phyloP scores from a whole-genome alignment of 1,140 invertebrate species.

The Aphis gossypii region DNA sequence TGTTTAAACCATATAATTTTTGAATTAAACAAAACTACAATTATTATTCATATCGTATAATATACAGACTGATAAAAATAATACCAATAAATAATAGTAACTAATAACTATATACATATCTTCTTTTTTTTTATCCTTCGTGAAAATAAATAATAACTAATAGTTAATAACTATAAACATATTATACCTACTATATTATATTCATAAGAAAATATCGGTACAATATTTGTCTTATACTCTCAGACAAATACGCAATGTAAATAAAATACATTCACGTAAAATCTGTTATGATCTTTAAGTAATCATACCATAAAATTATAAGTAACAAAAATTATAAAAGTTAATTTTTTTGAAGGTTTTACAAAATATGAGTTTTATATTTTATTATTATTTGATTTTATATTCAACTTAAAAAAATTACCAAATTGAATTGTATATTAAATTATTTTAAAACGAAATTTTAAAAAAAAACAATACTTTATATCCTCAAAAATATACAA shows the following conservation, averaged over 20 bases:
- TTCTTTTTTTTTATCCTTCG: background rate
- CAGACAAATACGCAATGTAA: background rate
- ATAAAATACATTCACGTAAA: background rate
- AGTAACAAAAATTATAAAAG: background rate
- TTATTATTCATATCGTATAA: background rate
- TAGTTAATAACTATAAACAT: no score
- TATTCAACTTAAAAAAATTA: background rate
- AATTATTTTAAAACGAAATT: background rate
- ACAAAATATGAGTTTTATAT: background rate
- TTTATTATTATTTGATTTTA: background rate
- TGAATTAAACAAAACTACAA: slow-evolving; percentile 7
- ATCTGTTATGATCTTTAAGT: no score
- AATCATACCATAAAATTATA: background rate
- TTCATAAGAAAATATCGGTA: background rate
- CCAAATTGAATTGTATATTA: background rate
- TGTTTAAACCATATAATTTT: slow-evolving; percentile 26
- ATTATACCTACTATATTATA: background rate
- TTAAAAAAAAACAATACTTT: background rate
- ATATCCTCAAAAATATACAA: background rate
- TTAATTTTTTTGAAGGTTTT: background rate
- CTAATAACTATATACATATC: background rate
- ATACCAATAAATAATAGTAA: background rate
- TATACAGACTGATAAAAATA: slow-evolving; percentile 9
- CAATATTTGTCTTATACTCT: background rate
- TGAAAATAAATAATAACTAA: no score